Evolutionary conservation across 2,797 vertebrate species (phyloP).

Genomic region (Decapterus maruadsi): DNA sequence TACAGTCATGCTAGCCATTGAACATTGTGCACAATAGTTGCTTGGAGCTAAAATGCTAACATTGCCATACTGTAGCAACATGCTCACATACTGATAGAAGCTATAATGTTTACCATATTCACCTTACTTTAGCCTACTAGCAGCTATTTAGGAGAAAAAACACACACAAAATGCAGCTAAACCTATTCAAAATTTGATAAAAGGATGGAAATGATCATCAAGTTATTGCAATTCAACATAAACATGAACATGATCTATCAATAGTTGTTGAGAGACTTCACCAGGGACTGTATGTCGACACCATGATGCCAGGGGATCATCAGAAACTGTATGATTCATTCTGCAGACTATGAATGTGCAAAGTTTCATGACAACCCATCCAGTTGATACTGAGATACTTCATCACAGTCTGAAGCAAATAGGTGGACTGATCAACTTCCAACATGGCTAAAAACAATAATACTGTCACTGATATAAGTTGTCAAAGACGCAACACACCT

Average conservation of each 20-base stretch:
- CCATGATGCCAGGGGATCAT: neutral
- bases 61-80: neutral
- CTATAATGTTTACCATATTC: neutral
- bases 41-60: neutral
- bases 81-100: neutral
- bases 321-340: no score
- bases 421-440: neutral
- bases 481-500: neutral
- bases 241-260: neutral
- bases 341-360: no score
- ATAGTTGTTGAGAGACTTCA: neutral
- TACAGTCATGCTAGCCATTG: neutral
- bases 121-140: no score
- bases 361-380: neutral
- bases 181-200: neutral
- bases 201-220: neutral
- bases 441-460: neutral
- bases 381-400: neutral
- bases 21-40: no score
- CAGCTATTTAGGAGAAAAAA: no score
- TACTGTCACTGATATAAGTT: neutral
- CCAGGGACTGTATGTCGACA: neutral
- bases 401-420: neutral
- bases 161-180: neutral
- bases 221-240: neutral